Evolutionary conservation across 2,888 invertebrate genomes (phyloP).

Genomic region (Drosophila paramelanica): DNA sequence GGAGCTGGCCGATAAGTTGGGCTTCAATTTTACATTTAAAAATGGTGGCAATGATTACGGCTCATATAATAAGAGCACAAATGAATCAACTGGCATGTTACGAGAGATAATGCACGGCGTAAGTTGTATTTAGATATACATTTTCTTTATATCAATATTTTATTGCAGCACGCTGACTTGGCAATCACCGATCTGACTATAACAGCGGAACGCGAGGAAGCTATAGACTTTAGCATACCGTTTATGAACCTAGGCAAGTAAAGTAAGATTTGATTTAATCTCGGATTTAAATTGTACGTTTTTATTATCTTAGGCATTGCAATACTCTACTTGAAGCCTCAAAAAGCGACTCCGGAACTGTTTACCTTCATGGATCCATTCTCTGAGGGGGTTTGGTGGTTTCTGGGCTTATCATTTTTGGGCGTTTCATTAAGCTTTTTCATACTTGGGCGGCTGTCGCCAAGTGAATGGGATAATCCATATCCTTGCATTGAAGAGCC

Average conservation of each 20-base stretch:
- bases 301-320: constrained; percentile 89
- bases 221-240: constrained; percentile 97
- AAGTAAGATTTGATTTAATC: not conserved
- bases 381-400: constrained; percentile 93
- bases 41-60: constrained; percentile 93
- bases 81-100: constrained; percentile 94
- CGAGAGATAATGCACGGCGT: constrained; percentile 90
- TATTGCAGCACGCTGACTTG: constrained; percentile 91
- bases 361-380: constrained; percentile 97
- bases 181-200: constrained; percentile 96
- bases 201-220: constrained; percentile 93
- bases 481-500: constrained; percentile 94
- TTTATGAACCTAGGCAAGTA: constrained; percentile 93
- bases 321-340: constrained; percentile 94
- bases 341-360: constrained; percentile 92
- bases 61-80: constrained; percentile 87
- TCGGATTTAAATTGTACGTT: not conserved
- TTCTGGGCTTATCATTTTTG: constrained; percentile 90
- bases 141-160: no score
- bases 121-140: constrained; percentile 29
- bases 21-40: constrained; percentile 93
- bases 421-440: constrained; percentile 92
- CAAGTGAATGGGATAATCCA: constrained; percentile 95
- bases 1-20: constrained; percentile 90
- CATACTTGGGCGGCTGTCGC: constrained; percentile 91